Base-by-base conservation (phyloP, 1,140 invertebrate species). In the Octopus bimaculoides region DNA sequence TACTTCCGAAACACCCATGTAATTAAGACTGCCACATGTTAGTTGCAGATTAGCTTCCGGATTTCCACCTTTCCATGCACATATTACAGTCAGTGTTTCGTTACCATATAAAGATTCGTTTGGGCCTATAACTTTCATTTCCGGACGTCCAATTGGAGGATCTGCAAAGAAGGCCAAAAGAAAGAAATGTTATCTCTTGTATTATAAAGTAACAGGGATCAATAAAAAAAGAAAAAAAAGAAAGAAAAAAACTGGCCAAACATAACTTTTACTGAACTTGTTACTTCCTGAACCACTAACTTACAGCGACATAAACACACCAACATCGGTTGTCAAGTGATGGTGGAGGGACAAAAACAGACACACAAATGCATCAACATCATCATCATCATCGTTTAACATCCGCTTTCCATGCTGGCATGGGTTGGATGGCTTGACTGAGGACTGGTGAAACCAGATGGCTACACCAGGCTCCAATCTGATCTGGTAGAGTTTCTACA, bases 31-130 rank as follows among this genome's bases (percentile, higher is more conserved):
- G 20, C 74, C 74, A 41, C 74, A 75, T 41, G 74, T 53, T 7
- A 75, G 74, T 52, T 52, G 74, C 74, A 75, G 26, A 14, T 75
- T 75, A 10, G 74, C 74, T 75, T 75, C 52, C 17, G 74, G 74
- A 41, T 75, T 75, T 75, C 74, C 74, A 20, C 74, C 74, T 52
- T 41, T 75, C 74, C 74, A 75, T 14, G 20, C 20, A 53, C 74
- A 75, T 17, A 52, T 5, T 52, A 75, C 52, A 12, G 26, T 52
- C 41, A 75, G 41, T n/a, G 74, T 75, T 41, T 75, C 74, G 20
- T 75, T 75, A 14, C 74, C 74, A 53, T 75, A 71, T n/a, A 71
- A 20, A 20, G 66, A 71, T 20, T 71, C 66, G 26, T 71, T 71
- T 20, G 17, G 66, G 9, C 66, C 66, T 71, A n/a, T 71, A n/a